Evolutionary conservation across 2,113 vertebrate genomes (phyloP).

Genomic region (Cyanoliseus patagonus): DNA sequence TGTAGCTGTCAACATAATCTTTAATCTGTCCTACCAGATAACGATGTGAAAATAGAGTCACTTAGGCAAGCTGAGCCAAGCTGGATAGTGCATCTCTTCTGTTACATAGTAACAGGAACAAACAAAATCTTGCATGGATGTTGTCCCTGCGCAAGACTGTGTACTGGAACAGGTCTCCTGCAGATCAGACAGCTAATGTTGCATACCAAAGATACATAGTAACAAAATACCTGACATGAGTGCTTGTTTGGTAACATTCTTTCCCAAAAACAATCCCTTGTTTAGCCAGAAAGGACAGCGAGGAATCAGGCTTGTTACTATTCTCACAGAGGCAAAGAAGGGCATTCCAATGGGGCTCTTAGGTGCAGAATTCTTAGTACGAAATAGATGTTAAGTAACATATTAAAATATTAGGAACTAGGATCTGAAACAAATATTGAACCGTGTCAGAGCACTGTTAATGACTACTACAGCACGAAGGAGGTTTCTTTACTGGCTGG

Average conservation of each 20-base stretch:
- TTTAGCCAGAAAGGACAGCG: not conserved
- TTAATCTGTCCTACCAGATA: not conserved
- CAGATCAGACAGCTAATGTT: not conserved
- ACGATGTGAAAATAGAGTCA: not conserved
- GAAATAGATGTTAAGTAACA: not conserved
- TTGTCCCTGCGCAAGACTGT: not conserved
- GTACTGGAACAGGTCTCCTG: not conserved
- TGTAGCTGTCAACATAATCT: not conserved
- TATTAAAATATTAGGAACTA: not conserved
- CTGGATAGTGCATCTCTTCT: not conserved
- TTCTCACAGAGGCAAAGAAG: not conserved
- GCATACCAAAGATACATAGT: not conserved
- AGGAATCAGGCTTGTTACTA: not conserved
- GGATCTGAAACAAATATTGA: not conserved
- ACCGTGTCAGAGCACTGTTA: not conserved
- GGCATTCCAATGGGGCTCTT: not conserved
- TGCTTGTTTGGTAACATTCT: not conserved
- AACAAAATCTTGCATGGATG: not conserved
- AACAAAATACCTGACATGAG: not conserved
- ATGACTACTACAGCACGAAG: not conserved
- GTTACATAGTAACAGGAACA: constrained; percentile 1
- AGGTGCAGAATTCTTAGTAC: not conserved
- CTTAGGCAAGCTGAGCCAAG: not conserved
- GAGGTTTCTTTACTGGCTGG: not conserved
- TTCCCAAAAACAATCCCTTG: not conserved